Evolutionary conservation across 2,797 vertebrate genomes (phyloP).

Genomic region (Distichodus sexfasciatus): DNA sequence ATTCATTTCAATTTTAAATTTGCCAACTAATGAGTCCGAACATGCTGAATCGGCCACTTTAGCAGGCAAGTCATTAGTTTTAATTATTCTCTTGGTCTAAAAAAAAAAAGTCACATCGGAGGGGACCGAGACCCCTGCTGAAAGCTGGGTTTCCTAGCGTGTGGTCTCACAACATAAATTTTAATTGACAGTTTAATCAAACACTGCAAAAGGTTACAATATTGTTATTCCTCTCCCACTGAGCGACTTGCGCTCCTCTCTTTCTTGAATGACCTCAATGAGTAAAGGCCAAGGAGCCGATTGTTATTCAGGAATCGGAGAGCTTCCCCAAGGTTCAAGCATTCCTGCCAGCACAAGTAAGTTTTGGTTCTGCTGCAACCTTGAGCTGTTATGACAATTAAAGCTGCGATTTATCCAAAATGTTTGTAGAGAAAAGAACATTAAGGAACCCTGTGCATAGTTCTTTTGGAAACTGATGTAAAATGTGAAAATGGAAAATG

Average conservation of each 20-base stretch:
- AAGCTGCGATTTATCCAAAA: too few species aligned
- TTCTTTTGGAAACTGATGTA: too few species aligned
- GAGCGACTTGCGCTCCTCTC: conserved; percentile 2
- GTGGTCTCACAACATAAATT: conserved; percentile 28
- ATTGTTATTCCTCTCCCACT: conserved; percentile 41
- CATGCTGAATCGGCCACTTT: conserved; percentile 13
- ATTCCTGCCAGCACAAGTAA: conserved; percentile 30
- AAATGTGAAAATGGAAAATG: too few species aligned
- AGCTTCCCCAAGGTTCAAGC: conserved; percentile 32
- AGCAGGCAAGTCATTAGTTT: conserved; percentile 7
- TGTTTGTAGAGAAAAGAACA: too few species aligned
- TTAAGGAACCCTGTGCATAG: too few species aligned
- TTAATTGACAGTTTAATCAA: conserved; percentile 52
- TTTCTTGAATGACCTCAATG: conserved; percentile 30
- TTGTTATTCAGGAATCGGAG: conserved; percentile 58
- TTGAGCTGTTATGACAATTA: too few species aligned
- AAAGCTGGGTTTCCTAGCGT: neutral
- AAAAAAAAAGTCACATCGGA: neutral
- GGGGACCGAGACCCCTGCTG: neutral
- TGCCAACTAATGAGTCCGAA: conserved; percentile 7
- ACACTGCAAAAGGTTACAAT: conserved; percentile 41
- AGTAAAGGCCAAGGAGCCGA: conserved; percentile 45
- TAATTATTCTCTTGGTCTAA: conserved; percentile 23
- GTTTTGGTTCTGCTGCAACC: conserved; percentile 3
- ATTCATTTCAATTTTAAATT: conserved; percentile 43